A percentile compares a stretch with the other conserved stretches of the same genome.
Conservation (phyloP, 2,797 vertebrate genomes). For the Alfaro cultratus region DNA sequence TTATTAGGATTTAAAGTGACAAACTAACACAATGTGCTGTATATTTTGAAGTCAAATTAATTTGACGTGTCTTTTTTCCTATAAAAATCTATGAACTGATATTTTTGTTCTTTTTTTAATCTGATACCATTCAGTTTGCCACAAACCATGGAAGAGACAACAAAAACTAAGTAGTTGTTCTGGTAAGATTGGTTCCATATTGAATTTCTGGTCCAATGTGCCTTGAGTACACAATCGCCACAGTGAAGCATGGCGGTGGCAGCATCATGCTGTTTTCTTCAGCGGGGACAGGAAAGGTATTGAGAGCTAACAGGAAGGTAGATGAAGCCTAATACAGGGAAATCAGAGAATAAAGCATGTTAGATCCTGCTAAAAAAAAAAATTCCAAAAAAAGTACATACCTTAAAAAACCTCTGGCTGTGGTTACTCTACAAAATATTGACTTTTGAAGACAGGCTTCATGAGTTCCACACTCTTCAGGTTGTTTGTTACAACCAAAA, state of each 20-base stretch:
- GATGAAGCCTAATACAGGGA: neutral
- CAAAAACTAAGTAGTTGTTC: neutral
- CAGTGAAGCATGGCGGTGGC: neutral
- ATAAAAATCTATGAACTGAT: neutral
- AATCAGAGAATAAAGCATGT: neutral
- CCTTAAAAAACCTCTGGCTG: neutral
- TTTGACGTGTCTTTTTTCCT: neutral
- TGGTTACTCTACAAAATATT: neutral
- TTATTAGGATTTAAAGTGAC: neutral
- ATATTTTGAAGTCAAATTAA: neutral
- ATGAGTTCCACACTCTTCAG: neutral
- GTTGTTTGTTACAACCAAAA: neutral
- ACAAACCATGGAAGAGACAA: neutral
- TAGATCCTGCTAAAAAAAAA: neutral
- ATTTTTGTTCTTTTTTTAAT: neutral
- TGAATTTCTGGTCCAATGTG: neutral
- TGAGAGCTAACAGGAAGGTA: neutral
- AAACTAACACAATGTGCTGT: neutral
- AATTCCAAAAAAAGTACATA: neutral
- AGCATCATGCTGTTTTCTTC: neutral
- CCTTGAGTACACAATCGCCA: neutral
- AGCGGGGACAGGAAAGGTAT: neutral
- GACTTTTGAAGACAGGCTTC: neutral
- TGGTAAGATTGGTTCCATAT: neutral
- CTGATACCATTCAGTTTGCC: neutral